Evolutionary conservation across 2,797 vertebrate species (phyloP), one percentile per base, ranked within the genome.

Genomic region (Perodicticus potto): DNA sequence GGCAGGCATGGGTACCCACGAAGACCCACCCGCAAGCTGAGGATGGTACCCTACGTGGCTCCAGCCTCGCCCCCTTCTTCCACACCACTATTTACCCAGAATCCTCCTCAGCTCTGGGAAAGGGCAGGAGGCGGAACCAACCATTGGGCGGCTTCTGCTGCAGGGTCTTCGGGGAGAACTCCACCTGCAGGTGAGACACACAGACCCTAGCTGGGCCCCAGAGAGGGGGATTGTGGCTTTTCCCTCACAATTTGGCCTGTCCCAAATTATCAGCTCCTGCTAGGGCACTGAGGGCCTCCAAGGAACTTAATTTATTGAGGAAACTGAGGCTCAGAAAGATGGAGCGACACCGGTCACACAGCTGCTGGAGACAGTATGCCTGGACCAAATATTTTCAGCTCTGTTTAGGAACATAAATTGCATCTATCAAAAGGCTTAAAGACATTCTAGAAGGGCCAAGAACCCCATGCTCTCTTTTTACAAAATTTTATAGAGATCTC

Each of bases 91-190:
- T 98, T 99, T 98, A 99, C 99, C 99, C 97, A 23, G 97, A 98
- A 69, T 99, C 99, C 87, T 98, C 97, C 9, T 99, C 97, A 0
- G 98, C 87, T 97, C 99, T 99, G 98, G 99, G 98, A 96, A 99
- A 98, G 73, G 99, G 99, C 91, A 99, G 98, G 96, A 99, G 98
- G 81, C 99, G 99, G 98, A 99, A 99, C 99, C 99, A 99, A 97
- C 99, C 99, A 29, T 99, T 98, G 89, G 97, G 96, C 77, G 99
- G 98, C 34, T 97, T 98, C 22, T 98, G 98, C 94, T 98, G 97
- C 97, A 99, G 97, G 96, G 98, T 98, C 69, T 98, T 98, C 43
- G 99, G 98, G 29, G 99, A 97, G 77, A 99, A 99, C 97, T 99
- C 99, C 61, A 99, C 99, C 99, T 99, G 98, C 2, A 6, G 16